These are phyloP conservation scores for Periophthalmus magnuspinnatus DNA, from an alignment of 2,797 vertebrate species.

Conservation along the genomic window DNA sequence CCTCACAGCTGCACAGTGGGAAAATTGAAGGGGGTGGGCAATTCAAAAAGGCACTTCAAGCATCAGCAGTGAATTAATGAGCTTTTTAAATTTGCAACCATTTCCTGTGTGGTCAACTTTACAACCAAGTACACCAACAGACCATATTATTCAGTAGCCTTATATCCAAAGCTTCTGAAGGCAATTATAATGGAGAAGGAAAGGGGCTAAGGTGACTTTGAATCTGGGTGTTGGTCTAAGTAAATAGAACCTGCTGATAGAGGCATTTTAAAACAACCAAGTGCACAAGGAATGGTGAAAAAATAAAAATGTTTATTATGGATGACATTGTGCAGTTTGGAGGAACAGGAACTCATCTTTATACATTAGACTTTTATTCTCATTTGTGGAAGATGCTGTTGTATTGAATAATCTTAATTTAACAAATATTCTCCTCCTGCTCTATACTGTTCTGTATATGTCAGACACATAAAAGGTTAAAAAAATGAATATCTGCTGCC, in stretches of 20 bases:
- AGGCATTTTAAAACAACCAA: neutral
- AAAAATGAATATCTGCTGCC: too few species aligned
- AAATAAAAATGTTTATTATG: neutral
- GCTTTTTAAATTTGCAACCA: constrained; percentile 32
- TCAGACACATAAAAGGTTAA: too few species aligned
- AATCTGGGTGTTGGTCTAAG: neutral
- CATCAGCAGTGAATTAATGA: constrained; percentile 53
- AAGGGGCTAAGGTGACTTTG: constrained; percentile 2
- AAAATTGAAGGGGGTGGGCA: constrained; percentile 21
- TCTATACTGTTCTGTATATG: too few species aligned
- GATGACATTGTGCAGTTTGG: neutral
- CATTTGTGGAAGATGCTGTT: neutral
- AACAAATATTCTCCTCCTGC: too few species aligned
- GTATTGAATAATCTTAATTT: too few species aligned
- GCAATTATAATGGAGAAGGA: constrained; percentile 8
- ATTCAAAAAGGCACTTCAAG: constrained; percentile 47
- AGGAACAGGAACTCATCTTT: neutral
- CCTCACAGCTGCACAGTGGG: constrained; percentile 63
- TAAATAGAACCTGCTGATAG: neutral
- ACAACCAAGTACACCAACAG: constrained; percentile 13
- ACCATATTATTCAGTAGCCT: neutral
- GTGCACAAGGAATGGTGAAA: neutral
- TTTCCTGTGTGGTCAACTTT: constrained; percentile 22
- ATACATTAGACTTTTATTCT: neutral
- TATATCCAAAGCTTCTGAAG: neutral